phyloP scores from a whole-genome alignment of 2,888 invertebrate species.

The Argyra leucocephala region DNA sequence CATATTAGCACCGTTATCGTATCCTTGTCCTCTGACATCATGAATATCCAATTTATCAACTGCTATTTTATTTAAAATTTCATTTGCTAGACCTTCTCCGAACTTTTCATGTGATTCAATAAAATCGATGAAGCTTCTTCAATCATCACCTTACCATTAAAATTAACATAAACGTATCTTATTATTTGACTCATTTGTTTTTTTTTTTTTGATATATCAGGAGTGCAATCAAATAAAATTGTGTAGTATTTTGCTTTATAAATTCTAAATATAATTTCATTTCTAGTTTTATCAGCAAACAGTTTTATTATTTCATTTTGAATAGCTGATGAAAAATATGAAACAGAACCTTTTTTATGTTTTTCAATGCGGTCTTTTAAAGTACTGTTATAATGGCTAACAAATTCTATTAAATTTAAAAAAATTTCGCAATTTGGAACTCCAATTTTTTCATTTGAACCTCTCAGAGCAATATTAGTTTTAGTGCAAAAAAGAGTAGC shows the following conservation, averaged over 20 bases:
- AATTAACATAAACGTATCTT: conserved; percentile 8
- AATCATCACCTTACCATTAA: conserved; percentile 2
- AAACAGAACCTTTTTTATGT: no score
- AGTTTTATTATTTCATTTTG: no score
- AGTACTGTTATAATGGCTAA: no score
- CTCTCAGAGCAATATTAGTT: no score
- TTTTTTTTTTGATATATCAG: conserved; percentile 9
- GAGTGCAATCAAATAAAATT: conserved; percentile 9
- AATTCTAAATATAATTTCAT: conserved; percentile 9
- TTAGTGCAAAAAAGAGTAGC: no score
- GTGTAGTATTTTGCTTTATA: conserved; percentile 10
- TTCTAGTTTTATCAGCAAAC: no score
- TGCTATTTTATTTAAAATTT: conserved; percentile 9
- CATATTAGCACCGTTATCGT: conserved; percentile 10
- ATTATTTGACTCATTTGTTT: conserved; percentile 3
- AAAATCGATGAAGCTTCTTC: conserved; percentile 7
- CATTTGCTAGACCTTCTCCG: conserved; percentile 1
- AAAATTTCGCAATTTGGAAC: no score
- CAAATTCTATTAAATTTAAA: no score
- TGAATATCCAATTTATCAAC: conserved; percentile 4
- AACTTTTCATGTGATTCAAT: conserved; percentile 7
- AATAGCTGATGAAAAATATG: no score
- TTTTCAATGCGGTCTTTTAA: no score
- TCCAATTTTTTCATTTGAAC: no score
- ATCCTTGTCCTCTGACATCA: conserved; percentile 10